Evolutionary conservation across 2,888 invertebrate genomes (phyloP), one percentile per base, ranked within the genome.

Genomic region (Apotomis turbidana): DNA sequence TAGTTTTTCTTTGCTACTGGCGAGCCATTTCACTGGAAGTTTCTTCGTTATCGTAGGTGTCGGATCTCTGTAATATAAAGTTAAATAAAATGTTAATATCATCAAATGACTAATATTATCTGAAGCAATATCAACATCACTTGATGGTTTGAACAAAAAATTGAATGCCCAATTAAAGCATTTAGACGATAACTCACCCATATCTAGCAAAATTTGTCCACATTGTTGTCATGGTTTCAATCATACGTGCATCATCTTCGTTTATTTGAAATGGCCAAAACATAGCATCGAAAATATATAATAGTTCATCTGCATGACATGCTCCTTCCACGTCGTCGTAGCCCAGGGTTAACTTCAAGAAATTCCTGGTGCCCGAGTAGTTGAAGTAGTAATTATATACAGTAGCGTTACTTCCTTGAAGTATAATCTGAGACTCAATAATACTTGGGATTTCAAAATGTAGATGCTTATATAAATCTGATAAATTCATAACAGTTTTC

Each of bases 321-420:
- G 76, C 73, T 0, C 74, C 71, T 5, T 61, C 71, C 0, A 75
- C 77, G 6, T 51, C 38, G 49, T 71, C 5, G 60, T 68, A 85
- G 0, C 89, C 88, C 46, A 80, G 75, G 1, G 83, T 71, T 60
- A 76, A 77, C 75, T 91, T 91, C 13, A 91, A 59, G 9, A 88
- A 83, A 76, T 91, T 92, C 69, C 93, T 84, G 4, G 81, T 82
- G 10, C 93, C 93, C 59, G 80, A 77, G 74, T 93, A 92, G 74
- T 89, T 82, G 66, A 90, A 93, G 68, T 87, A 80, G 73, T 88
- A 93, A 76, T 91, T 91, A 69, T 85, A 91, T 0, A 92, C 80
- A 1, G 84, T 77, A n/a, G 83, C 57, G 13, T n/a, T 62, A 52
- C 61, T 67, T 27, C 27, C 27, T 13, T 61, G 36, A 9, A 36